These are phyloP conservation scores for Neodiprion fabricii DNA, from an alignment of 1,140 invertebrate species.

Conservation along the genomic window DNA sequence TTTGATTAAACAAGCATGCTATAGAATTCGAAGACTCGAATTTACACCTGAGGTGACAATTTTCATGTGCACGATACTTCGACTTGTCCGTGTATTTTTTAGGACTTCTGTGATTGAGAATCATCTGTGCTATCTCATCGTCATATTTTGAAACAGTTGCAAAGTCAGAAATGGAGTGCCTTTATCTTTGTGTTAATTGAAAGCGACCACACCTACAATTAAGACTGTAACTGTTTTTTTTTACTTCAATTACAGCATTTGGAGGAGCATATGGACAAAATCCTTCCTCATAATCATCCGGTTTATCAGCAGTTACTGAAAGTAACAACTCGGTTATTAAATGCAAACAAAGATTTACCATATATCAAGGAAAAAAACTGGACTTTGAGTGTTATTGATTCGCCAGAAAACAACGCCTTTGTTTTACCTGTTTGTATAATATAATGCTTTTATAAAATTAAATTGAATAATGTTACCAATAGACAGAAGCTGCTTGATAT, in stretches of 20 bases:
- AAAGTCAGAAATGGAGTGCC: no score
- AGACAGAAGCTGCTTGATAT: not conserved
- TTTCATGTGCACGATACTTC: no score
- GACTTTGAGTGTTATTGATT: conserved; percentile 61
- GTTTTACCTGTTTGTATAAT: conserved; percentile 60
- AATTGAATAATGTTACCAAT: conserved; percentile 5
- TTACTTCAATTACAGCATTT: conserved; percentile 33
- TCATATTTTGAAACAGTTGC: no score
- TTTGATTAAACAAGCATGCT: no score
- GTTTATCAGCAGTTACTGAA: conserved; percentile 46
- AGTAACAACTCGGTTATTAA: conserved; percentile 54
- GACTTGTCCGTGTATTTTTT: no score
- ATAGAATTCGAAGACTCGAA: no score
- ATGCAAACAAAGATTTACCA: conserved; percentile 59
- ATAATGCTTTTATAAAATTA: conserved; percentile 11
- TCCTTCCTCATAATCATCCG: conserved; percentile 48
- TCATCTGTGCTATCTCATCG: no score
- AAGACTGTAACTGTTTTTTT: not conserved
- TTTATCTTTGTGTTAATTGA: no score
- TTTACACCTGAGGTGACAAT: no score
- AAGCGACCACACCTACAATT: no score
- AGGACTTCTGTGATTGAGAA: no score
- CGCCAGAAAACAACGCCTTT: conserved; percentile 60
- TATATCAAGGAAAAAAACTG: conserved; percentile 57
- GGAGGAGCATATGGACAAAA: conserved; percentile 39